Conservation (phyloP, 2,797 vertebrate genomes). For the Pseudopleuronectes americanus region DNA sequence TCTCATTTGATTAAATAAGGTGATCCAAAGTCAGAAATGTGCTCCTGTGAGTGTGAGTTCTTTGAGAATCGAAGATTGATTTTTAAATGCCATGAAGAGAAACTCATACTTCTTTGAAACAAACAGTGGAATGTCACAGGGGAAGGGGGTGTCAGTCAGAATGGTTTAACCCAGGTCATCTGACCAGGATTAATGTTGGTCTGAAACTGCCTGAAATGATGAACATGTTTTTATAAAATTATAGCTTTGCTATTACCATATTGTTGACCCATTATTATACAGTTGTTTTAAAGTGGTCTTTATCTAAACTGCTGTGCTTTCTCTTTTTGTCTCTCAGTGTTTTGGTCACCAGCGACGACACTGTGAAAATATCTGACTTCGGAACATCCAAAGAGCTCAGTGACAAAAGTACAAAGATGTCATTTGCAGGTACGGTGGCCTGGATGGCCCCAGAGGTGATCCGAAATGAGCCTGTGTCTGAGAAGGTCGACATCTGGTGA, state of each 20-base stretch:
- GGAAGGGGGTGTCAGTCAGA: no score
- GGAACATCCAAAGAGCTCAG: slow-evolving; percentile 99
- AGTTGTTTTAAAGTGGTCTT: not conserved
- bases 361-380: slow-evolving; percentile 98
- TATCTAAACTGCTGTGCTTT: not conserved
- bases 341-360: slow-evolving; percentile 95
- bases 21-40: slow-evolving; percentile 60
- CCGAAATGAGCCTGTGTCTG: slow-evolving; percentile 96
- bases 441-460: slow-evolving; percentile 99
- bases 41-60: slow-evolving; percentile 18
- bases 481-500: slow-evolving; percentile 99
- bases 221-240: not conserved
- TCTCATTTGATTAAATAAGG: slow-evolving; percentile 64
- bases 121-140: slow-evolving; percentile 9
- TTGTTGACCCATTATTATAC: no score
- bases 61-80: no score
- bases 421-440: slow-evolving; percentile 97
- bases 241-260: no score
- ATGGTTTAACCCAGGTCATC: no score
- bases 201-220: slow-evolving; percentile 4
- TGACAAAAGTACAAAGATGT: slow-evolving; percentile 99
- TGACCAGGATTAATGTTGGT: not conserved
- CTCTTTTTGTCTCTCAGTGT: slow-evolving; percentile 82
- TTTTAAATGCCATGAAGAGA: no score
- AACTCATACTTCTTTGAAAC: slow-evolving; percentile 8